Conservation (phyloP, 2,797 vertebrate genomes). For the Typhlichthys eigenmanni region DNA sequence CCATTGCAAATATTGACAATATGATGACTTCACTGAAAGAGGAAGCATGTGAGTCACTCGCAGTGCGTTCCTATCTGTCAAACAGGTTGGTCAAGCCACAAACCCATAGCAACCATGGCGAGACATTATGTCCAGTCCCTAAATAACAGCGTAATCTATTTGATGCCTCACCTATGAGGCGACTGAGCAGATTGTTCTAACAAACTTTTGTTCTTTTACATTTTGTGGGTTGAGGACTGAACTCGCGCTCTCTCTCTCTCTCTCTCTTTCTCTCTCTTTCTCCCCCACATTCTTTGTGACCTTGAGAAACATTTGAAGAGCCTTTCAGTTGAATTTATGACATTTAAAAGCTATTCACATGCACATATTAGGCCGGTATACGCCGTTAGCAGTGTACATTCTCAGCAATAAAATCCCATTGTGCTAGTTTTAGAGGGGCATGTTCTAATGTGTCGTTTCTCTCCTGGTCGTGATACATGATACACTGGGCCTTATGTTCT, state of each 20-base stretch:
- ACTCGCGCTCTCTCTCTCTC: background rate
- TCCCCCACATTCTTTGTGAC: too few relatives aligned
- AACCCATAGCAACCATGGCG: constrained; percentile 43
- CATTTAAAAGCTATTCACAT: too few relatives aligned
- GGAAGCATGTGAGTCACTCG: constrained; percentile 71
- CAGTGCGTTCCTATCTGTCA: constrained; percentile 54
- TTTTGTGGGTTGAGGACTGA: background rate
- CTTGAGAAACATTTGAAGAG: too few relatives aligned
- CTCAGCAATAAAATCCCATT: constrained; percentile 15
- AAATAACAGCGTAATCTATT: background rate
- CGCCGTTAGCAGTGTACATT: background rate
- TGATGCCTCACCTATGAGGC: background rate
- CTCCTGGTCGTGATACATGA: constrained; percentile 52
- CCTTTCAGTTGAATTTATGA: too few relatives aligned
- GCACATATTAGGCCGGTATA: too few relatives aligned
- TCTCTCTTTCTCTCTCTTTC: background rate
- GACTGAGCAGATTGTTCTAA: background rate
- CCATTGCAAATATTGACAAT: constrained; percentile 78
- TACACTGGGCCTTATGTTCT: constrained; percentile 51
- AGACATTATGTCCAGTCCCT: constrained; percentile 33
- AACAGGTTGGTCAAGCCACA: constrained; percentile 63
- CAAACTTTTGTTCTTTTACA: background rate
- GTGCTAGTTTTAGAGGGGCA: constrained; percentile 20
- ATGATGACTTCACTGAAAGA: constrained; percentile 71
- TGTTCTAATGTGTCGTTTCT: constrained; percentile 39